Conservation (phyloP, 1,140 invertebrate species). For the Euura lappo region DNA sequence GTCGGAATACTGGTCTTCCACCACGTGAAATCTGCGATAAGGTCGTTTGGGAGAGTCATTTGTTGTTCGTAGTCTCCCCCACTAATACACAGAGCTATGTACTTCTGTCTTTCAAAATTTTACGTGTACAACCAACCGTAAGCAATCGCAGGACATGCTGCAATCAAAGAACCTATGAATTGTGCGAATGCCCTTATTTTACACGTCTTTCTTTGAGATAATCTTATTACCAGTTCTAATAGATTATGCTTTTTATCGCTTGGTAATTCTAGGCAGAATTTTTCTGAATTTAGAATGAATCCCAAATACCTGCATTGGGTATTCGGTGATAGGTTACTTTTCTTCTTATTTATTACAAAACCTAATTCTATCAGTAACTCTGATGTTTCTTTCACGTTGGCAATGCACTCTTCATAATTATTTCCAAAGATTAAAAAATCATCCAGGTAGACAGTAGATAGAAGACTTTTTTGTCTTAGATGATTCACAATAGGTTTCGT, state of each 20-base stretch:
- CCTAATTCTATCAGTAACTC: slow-evolving; percentile 9
- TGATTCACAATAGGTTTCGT: slow-evolving; percentile 19
- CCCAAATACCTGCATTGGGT: slow-evolving; percentile 12
- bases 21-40: not conserved
- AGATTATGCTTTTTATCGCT: too few species aligned
- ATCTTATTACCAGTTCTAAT: not conserved
- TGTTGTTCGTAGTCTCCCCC: slow-evolving; percentile 9
- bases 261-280: too few species aligned
- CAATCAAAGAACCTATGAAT: slow-evolving; percentile 14
- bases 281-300: slow-evolving; percentile 12
- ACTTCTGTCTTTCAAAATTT: slow-evolving; percentile 15
- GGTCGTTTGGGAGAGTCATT: not conserved
- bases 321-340: slow-evolving; percentile 9
- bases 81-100: slow-evolving; percentile 15
- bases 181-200: not conserved
- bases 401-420: slow-evolving; percentile 31
- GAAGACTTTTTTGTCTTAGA: slow-evolving; percentile 16
- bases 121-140: slow-evolving; percentile 15
- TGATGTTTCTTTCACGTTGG: not conserved
- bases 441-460: slow-evolving; percentile 20
- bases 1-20: slow-evolving; percentile 16
- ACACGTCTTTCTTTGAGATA: not conserved
- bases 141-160: slow-evolving; percentile 12
- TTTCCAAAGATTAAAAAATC: slow-evolving; percentile 24
- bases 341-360: slow-evolving; percentile 18